phyloP scores from a whole-genome alignment of 1,140 invertebrate genomes.

The Hypothenemus hampei region DNA sequence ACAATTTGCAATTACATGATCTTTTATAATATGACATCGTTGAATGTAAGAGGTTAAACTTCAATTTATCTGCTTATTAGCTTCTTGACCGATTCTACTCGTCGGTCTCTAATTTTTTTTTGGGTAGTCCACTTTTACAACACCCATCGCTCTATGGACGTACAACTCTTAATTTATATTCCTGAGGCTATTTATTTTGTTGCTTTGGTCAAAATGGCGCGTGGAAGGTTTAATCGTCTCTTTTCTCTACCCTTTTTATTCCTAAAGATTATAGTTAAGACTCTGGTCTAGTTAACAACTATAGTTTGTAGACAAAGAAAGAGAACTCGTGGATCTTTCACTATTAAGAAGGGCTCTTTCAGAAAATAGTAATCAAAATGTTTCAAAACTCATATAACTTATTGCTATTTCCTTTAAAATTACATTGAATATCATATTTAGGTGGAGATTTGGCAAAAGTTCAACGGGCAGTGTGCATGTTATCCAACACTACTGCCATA shows the following conservation, averaged over 20 bases:
- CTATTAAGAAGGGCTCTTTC: neutral
- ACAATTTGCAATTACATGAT: neutral
- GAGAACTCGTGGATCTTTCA: neutral
- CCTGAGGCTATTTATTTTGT: neutral
- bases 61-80: neutral
- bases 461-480: constrained; percentile 79
- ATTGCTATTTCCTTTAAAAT: neutral
- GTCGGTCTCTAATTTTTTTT: neutral
- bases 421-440: neutral
- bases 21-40: neutral
- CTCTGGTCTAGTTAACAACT: neutral
- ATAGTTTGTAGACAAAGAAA: neutral
- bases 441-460: constrained; percentile 76
- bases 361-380: neutral
- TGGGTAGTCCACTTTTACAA: neutral
- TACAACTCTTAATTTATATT: neutral
- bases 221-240: too few species aligned
- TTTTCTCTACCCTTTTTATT: neutral
- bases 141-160: too few species aligned
- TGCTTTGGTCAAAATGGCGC: neutral
- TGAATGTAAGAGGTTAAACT: neutral
- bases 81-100: neutral
- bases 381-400: neutral
- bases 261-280: neutral
- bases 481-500: constrained; percentile 82